phyloP scores from a whole-genome alignment of 2,888 invertebrate species.

The Ichneumoninae sp. region DNA sequence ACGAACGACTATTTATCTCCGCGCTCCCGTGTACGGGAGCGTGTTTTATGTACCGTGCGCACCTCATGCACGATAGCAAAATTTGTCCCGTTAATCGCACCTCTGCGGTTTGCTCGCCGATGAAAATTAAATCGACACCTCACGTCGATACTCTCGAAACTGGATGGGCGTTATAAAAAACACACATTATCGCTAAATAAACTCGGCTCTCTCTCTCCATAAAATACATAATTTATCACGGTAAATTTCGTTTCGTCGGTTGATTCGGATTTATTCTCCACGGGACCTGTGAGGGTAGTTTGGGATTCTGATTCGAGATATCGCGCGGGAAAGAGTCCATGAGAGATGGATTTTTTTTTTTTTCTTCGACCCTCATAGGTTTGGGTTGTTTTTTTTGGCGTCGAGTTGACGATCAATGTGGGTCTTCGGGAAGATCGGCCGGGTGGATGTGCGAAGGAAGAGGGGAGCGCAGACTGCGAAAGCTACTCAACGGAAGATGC shows the following conservation, averaged over 20 bases:
- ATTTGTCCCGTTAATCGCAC: slow-evolving; percentile 41
- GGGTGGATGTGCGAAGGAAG: slow-evolving; percentile 42
- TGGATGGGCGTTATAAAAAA: not conserved
- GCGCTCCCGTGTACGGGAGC: slow-evolving; percentile 26
- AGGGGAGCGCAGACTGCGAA: slow-evolving; percentile 21
- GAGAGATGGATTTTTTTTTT: slow-evolving; percentile 17
- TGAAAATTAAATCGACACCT: slow-evolving; percentile 48
- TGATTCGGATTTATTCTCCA: slow-evolving; percentile 13
- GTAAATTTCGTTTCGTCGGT: not conserved
- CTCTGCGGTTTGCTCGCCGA: slow-evolving; percentile 19
- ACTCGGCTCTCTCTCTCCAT: not conserved
- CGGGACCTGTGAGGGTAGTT: slow-evolving; percentile 18
- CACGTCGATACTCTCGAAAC: not conserved
- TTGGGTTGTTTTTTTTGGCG: slow-evolving; percentile 23
- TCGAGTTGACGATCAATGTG: slow-evolving; percentile 43
- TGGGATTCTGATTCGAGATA: slow-evolving; percentile 20
- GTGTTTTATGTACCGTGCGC: slow-evolving; percentile 22
- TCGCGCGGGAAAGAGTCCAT: slow-evolving; percentile 3
- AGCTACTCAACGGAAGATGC: slow-evolving; percentile 53
- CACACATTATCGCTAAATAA: not conserved
- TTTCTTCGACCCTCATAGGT: slow-evolving; percentile 38
- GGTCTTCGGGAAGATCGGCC: slow-evolving; percentile 50
- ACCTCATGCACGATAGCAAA: slow-evolving; percentile 36
- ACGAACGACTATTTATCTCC: slow-evolving; percentile 32
- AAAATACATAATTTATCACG: not conserved